Evolutionary conservation across 2,113 vertebrate species (phyloP).

Genomic region (Anhinga anhinga): DNA sequence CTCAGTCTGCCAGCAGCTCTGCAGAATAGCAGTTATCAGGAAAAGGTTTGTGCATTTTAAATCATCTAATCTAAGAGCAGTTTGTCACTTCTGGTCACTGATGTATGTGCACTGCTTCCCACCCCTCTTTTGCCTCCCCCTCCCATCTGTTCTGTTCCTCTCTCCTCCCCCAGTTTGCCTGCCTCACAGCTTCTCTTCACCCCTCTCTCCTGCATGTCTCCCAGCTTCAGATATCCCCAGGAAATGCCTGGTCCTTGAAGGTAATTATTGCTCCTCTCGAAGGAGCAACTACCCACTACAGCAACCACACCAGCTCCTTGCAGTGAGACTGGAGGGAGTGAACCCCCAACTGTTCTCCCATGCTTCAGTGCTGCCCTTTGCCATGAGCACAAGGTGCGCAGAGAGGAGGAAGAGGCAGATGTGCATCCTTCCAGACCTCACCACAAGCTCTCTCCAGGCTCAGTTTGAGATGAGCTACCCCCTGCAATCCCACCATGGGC

Average conservation of each 20-base stretch:
- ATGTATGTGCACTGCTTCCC: background rate
- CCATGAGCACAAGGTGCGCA: background rate
- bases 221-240: background rate
- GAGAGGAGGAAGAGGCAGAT: background rate
- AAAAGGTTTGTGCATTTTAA: slow-evolving; percentile 19
- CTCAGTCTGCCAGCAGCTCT: slow-evolving; percentile 14
- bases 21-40: background rate
- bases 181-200: background rate
- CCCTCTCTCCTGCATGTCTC: background rate
- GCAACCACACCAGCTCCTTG: background rate
- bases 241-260: background rate
- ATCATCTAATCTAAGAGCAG: background rate
- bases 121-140: background rate
- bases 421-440: background rate
- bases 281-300: background rate
- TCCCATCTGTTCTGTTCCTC: slow-evolving; percentile 47
- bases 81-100: slow-evolving; percentile 39
- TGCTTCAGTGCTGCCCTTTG: background rate
- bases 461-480: background rate
- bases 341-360: background rate
- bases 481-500: background rate
- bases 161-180: slow-evolving; percentile 21
- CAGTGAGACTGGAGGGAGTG: background rate
- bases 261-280: background rate
- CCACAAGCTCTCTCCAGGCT: background rate